A percentile compares a stretch with the other conserved stretches of the same genome.
phyloP scores from a whole-genome alignment of 2,888 invertebrate species.

The Eurytoma adleriae region DNA sequence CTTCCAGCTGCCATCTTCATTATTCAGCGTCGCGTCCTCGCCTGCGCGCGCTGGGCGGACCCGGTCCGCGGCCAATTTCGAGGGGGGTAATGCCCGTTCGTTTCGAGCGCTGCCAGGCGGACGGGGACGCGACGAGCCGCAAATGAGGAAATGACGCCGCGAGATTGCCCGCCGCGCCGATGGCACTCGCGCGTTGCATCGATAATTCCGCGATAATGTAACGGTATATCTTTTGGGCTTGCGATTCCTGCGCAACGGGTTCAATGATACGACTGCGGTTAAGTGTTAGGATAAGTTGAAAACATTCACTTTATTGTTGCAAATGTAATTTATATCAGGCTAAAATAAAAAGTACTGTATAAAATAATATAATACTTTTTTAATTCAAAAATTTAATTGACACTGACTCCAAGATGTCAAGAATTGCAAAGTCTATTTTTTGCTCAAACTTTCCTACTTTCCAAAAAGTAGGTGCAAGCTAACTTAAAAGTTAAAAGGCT shows the following conservation, averaged over 20 bases:
- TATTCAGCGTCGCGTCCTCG: conserved; percentile 36
- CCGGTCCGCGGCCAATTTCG: conserved; percentile 2
- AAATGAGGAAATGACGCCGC: conserved; percentile 43
- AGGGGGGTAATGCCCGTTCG: no score
- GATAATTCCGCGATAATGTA: not conserved
- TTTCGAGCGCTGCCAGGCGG: not conserved
- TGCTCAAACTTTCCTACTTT: no score
- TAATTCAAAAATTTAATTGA: no score
- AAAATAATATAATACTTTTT: no score
- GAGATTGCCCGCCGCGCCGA: not conserved
- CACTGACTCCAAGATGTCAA: no score
- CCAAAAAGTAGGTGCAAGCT: no score
- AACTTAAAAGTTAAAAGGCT: no score
- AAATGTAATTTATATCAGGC: no score
- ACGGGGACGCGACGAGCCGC: conserved; percentile 14
- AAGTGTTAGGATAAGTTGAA: not conserved
- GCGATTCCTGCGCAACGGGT: not conserved
- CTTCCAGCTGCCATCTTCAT: conserved; percentile 13
- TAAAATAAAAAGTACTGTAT: no score
- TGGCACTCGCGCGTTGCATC: not conserved
- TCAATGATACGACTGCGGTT: not conserved
- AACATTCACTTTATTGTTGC: no score
- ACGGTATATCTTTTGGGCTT: not conserved
- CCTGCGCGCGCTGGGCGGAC: not conserved
- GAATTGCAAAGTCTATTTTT: no score